A percentile compares a stretch with the other conserved stretches of the same genome.
Conservation (phyloP, 2,797 vertebrate species). For the Liparis tanakae region DNA sequence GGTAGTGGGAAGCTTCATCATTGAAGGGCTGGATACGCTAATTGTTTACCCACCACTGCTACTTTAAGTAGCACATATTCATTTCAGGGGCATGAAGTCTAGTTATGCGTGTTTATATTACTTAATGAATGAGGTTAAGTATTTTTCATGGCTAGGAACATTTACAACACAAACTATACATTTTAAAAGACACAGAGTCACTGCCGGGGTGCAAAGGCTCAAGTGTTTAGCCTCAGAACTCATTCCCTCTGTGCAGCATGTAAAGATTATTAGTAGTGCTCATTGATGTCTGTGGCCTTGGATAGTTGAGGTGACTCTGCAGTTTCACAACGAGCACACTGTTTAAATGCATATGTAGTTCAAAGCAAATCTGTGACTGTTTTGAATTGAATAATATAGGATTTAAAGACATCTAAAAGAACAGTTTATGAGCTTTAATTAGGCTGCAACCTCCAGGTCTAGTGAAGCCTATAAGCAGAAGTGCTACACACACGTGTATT, state of each 20-base stretch:
- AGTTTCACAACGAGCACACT: conserved; percentile 20
- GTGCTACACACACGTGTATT: neutral
- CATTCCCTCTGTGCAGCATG: conserved; percentile 20
- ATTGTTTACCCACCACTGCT: conserved; percentile 87
- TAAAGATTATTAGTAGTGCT: conserved; percentile 53
- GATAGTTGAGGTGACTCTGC: conserved; percentile 33
- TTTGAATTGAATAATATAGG: conserved; percentile 1
- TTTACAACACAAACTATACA: conserved; percentile 60
- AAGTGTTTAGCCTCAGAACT: conserved; percentile 42
- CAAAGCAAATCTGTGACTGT: conserved; percentile 9
- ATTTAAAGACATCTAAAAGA: conserved; percentile 32
- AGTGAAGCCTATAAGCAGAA: neutral
- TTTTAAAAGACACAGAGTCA: conserved; percentile 58
- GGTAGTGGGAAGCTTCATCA: conserved; percentile 79
- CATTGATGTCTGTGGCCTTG: conserved; percentile 34
- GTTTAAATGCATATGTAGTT: conserved; percentile 29
- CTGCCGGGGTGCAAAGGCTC: conserved; percentile 34
- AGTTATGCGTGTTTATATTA: conserved; percentile 74
- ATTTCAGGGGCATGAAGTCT: conserved; percentile 74
- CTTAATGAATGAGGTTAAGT: conserved; percentile 72
- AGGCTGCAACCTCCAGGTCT: neutral
- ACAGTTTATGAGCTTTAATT: neutral
- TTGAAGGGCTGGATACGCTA: conserved; percentile 76
- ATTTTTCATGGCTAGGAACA: conserved; percentile 66
- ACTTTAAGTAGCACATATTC: conserved; percentile 80